Evolutionary conservation across 2,888 invertebrate species (phyloP).

Genomic region (Lobophora halterata): DNA sequence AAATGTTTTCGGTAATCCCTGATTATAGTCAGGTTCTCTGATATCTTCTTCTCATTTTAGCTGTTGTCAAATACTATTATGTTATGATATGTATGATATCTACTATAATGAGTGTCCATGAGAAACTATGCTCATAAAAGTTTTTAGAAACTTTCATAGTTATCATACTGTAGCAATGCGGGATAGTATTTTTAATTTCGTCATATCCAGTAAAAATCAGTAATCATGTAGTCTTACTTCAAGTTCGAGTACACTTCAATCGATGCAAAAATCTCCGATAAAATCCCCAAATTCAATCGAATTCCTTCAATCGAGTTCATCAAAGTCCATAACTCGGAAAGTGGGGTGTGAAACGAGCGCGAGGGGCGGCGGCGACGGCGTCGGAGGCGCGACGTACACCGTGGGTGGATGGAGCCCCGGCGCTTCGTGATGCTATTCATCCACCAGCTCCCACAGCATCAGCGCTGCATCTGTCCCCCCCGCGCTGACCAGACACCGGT

Average conservation of each 20-base stretch:
- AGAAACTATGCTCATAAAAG: too few relatives aligned
- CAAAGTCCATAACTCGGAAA: slow-evolving; percentile 64
- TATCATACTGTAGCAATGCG: too few relatives aligned
- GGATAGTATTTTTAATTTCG: not conserved
- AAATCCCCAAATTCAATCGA: slow-evolving; percentile 18
- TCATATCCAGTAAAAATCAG: slow-evolving; percentile 5
- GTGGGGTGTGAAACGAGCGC: slow-evolving; percentile 49
- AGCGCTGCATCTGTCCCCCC: slow-evolving; percentile 94
- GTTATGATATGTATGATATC: too few relatives aligned
- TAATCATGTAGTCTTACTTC: slow-evolving; percentile 2
- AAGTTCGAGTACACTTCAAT: slow-evolving; percentile 5
- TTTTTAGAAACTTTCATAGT: too few relatives aligned
- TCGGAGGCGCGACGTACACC: slow-evolving; percentile 64
- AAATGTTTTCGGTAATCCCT: too few relatives aligned
- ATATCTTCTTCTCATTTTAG: not conserved
- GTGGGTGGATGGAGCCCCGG: slow-evolving; percentile 57
- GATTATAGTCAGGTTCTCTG: too few relatives aligned
- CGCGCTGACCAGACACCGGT: slow-evolving; percentile 90
- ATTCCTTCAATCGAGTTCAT: slow-evolving; percentile 64
- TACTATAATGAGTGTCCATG: too few relatives aligned
- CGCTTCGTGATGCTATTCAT: slow-evolving; percentile 83
- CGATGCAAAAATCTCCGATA: slow-evolving; percentile 16
- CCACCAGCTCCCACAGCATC: slow-evolving; percentile 94
- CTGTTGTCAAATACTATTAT: not conserved
- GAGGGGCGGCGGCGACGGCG: slow-evolving; percentile 63